Base-by-base conservation (phyloP, 1,140 invertebrate species). In the Papilio dardanus region DNA sequence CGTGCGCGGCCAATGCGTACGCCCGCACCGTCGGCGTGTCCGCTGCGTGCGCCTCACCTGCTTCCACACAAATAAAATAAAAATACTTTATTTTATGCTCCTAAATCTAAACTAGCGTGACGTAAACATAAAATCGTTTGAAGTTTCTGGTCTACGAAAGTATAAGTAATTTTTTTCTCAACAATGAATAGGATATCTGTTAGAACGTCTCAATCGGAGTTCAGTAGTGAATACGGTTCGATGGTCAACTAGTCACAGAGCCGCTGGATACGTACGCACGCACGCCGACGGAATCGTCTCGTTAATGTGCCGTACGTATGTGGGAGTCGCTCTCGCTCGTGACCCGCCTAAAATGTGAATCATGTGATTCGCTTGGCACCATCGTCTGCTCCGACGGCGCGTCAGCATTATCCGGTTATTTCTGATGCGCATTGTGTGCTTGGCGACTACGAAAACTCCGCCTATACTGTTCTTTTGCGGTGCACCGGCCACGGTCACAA, bases 281-380 rank as follows among this genome's bases (percentile, higher is more conserved):
- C n/a, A n/a, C 19, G 42, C n/a, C 28, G 28, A 30, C 31, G 71
- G 71, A 58, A 73, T 73, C 46, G 71, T 50, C 30, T 35, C 71
- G 71, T 33, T 54, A 21, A 33, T 50, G 31, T 30, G 31, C 50
- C 50, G 37, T 30, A 50, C 71, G 71, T 54, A 73, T 73, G 86
- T 86, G 85, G 83, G 88, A 85, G 87, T 83, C 68, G 77, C 88
- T 87, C 86, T 83, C 71, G 77, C 88, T 87, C 86, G 86, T 89
- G 86, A 89, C 83, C 81, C 81, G 86, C 79, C 83, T 82, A 83
- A 86, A 84, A 88, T 87, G 81, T 87, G 86, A 88, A 86, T 89
- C 88, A 90, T 89, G 88, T 90, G 87, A 90, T 86, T 84, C 24
- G 77, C 58, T 81, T 87, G 85, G 86, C 86, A 86, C 86, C 79